A percentile compares a stretch with the other conserved stretches of the same genome.
Conservation (phyloP, 2,113 vertebrate genomes). For the Condylura cristata region DNA sequence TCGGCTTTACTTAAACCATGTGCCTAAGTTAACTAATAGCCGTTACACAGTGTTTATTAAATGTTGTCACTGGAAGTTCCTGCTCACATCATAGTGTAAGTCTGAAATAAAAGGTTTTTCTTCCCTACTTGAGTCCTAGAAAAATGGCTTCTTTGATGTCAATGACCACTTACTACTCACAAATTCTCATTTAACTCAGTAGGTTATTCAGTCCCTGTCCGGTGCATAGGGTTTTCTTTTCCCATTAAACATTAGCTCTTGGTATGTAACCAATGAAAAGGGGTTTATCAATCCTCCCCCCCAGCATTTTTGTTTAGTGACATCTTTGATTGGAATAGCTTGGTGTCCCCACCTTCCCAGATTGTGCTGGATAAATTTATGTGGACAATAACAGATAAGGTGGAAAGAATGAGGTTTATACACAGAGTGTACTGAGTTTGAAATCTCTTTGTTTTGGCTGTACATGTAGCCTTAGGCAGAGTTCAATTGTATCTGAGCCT, state of each 20-base stretch:
- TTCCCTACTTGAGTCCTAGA: background rate
- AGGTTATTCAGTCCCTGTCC: background rate
- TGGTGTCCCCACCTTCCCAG: background rate
- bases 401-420: background rate
- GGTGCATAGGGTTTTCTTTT: background rate
- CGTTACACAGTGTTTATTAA: background rate
- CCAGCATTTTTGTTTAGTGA: background rate
- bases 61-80: background rate
- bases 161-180: background rate
- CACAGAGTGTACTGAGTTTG: background rate
- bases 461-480: background rate
- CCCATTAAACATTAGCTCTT: background rate
- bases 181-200: background rate
- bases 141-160: background rate
- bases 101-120: background rate
- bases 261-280: background rate
- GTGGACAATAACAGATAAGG: background rate
- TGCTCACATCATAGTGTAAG: background rate
- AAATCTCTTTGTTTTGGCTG: background rate
- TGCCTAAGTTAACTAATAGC: background rate
- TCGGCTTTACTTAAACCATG: background rate
- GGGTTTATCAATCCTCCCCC: background rate
- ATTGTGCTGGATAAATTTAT: background rate
- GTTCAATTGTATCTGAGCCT: background rate
- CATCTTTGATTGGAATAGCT: background rate